Conservation (phyloP, 2,888 invertebrate genomes). For the Lycia hirtaria region DNA sequence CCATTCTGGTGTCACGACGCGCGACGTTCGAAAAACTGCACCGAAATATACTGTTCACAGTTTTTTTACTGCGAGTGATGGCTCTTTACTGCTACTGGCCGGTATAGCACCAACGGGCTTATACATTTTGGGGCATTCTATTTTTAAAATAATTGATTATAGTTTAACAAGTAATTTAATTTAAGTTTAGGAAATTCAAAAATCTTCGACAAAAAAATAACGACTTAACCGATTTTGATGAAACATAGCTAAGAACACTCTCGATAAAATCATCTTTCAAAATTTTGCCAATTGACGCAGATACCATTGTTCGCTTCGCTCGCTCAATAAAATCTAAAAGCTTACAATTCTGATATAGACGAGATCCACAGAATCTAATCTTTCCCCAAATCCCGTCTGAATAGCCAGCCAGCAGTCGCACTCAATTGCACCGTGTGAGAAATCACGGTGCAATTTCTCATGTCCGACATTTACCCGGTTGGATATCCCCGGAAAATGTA, state of each 20-base stretch:
- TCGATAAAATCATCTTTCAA: too few species aligned
- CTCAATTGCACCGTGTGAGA: constrained; percentile 38
- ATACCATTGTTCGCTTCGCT: not conserved
- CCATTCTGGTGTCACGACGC: constrained; percentile 7
- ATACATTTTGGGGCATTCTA: too few species aligned
- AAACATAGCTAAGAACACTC: too few species aligned
- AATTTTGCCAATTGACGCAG: too few species aligned
- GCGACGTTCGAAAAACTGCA: constrained; percentile 8
- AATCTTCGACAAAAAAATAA: too few species aligned
- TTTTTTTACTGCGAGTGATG: constrained; percentile 5
- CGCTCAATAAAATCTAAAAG: not conserved
- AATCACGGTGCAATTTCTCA: constrained; percentile 44
- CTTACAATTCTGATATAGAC: not conserved
- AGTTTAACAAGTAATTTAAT: too few species aligned
- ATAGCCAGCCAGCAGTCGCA: constrained; percentile 21
- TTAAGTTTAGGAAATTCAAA: too few species aligned
- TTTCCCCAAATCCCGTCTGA: constrained; percentile 30
- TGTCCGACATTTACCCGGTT: constrained; percentile 43
- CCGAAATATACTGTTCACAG: constrained; percentile 8
- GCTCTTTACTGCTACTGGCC: not conserved
- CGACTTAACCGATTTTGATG: too few species aligned
- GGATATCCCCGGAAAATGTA: not conserved
- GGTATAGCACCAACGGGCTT: too few species aligned
- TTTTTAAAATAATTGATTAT: too few species aligned
- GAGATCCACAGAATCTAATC: constrained; percentile 10